Percentiles rank a stretch among this genome's conserved stretches.
These are phyloP conservation scores for Ylistrum balloti DNA, from an alignment of 1,140 invertebrate genomes.

Conservation along the genomic window DNA sequence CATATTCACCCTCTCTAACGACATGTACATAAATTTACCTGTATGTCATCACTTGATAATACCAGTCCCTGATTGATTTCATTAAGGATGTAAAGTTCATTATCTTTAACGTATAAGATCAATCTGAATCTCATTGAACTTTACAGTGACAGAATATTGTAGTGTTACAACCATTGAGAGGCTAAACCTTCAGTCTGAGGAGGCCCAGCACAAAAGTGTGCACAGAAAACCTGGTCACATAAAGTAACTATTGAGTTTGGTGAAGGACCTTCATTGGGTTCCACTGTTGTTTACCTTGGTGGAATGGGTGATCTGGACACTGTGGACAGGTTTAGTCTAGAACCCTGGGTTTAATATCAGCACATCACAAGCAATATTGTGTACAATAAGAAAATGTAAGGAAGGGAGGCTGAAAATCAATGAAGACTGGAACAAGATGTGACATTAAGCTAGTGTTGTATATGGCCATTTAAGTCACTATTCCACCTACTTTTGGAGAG, in stretches of 20 bases:
- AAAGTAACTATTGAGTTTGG: background rate
- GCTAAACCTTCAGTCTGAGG: background rate
- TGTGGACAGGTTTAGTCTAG: background rate
- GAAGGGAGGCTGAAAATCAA: background rate
- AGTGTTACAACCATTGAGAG: background rate
- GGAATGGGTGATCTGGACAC: background rate
- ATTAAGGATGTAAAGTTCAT: constrained; percentile 34
- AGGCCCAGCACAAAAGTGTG: background rate
- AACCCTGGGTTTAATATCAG: no score
- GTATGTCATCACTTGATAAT: background rate
- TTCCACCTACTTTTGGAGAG: constrained; percentile 26
- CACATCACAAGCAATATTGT: background rate
- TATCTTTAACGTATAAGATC: background rate
- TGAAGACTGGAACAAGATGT: constrained; percentile 18
- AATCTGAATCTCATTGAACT: constrained; percentile 10
- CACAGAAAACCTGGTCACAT: background rate
- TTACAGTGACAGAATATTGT: background rate
- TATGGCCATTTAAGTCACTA: constrained; percentile 26
- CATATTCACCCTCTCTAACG: background rate
- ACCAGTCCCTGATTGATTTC: background rate
- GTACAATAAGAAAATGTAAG: constrained; percentile 20
- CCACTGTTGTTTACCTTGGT: background rate
- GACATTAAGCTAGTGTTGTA: constrained; percentile 6
- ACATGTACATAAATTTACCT: constrained; percentile 25
- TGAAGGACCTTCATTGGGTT: background rate